Base-by-base conservation (phyloP, 1,140 invertebrate species). In the Tigriopus japonicus region DNA sequence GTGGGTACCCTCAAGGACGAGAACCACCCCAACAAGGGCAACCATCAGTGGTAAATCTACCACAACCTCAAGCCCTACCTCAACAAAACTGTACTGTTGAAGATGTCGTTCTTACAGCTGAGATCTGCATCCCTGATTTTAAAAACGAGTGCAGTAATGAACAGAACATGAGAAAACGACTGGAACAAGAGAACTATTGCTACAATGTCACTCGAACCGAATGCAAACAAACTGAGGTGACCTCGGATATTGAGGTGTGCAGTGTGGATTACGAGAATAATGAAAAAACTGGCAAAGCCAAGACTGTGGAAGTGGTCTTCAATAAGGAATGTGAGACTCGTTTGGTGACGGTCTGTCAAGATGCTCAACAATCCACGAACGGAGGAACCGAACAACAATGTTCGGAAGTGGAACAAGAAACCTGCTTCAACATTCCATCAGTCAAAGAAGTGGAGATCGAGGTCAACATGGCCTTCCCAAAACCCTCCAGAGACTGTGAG, bases 381-480 rank as follows among this genome's bases (percentile, higher is more conserved):
- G n/a, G 21, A 5, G 45, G 45, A 15, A 49, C n/a, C n/a, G 45
- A 21, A 10, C 17, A 53, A 7, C 17, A 61, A 12, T 61, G 59
- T 40, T 54, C 52, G 51, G 59, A 61, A 23, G 51, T 61, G 12
- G 59, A 42, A n/a, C 59, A 61, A 53, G 59, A 61, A 19, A 61
- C 59, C 23, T 54, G 42, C 49, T 61, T 54, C 59, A 61, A 61
- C 35, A 40, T 53, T 55, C 59, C 59, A 2, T 5, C 28, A 5
- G 28, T 35, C 28, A 3, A 35, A 9, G 28, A 35, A 35, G 28
- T 60, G 15, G 58, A 60, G 23, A 21, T 60, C 13, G 19, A 42
- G 14, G 58, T 60, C 2, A 52, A 15, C 14, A 23, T 60, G 15
- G n/a, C 45, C 15, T 60, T 42, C 23, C 58, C 58, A 2, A 45